Evolutionary conservation across 2,888 invertebrate genomes (phyloP).

Genomic region (Plebejus anna): DNA sequence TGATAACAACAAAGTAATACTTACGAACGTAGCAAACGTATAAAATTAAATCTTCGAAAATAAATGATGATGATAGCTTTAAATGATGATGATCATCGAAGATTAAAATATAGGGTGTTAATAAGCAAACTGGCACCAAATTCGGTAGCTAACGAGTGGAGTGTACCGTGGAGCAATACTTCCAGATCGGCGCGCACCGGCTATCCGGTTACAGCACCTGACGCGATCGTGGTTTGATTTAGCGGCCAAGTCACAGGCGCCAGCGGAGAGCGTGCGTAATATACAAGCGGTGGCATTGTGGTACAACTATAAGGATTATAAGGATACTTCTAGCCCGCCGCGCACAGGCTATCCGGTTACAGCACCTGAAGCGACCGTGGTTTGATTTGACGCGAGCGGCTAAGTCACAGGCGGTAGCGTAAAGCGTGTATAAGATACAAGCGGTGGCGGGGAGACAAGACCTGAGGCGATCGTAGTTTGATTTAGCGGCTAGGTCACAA

Average conservation of each 20-base stretch:
- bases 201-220: slow-evolving; percentile 43
- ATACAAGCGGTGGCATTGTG: neutral
- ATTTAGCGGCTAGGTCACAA: neutral
- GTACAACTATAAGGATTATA: neutral
- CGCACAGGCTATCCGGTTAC: slow-evolving; percentile 37
- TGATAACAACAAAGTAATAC: too few species aligned
- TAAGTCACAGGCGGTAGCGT: slow-evolving; percentile 17
- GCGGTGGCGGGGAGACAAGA: neutral
- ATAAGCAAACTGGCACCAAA: slow-evolving; percentile 34
- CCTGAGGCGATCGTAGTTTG: neutral
- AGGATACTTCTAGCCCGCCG: slow-evolving; percentile 3
- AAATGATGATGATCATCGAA: neutral
- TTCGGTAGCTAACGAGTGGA: slow-evolving; percentile 38
- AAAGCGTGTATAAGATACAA: neutral
- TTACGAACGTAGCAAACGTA: neutral
- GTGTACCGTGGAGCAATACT: slow-evolving; percentile 28
- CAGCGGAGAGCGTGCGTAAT: neutral
- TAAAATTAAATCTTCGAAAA: neutral
- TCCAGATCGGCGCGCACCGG: slow-evolving; percentile 34
- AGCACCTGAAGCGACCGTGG: slow-evolving; percentile 41
- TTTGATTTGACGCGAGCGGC: slow-evolving; percentile 33
- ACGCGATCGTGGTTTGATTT: slow-evolving; percentile 39
- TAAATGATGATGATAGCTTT: neutral
- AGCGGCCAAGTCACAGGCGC: slow-evolving; percentile 24
- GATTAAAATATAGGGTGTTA: slow-evolving; percentile 23